Conservation (phyloP, 2,888 invertebrate species). For the Anthophora plumipes region DNA sequence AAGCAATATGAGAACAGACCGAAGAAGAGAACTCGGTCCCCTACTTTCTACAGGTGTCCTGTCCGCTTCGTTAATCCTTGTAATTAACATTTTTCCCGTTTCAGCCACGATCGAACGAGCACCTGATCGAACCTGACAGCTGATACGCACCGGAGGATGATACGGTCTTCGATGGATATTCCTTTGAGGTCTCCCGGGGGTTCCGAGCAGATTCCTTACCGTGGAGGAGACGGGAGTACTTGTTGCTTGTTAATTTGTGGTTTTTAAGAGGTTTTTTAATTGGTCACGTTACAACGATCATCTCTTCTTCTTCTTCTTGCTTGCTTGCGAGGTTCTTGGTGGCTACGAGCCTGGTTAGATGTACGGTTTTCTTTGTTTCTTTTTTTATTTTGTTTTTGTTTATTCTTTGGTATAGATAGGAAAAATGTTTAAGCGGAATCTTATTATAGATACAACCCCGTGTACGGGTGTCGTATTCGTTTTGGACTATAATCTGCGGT, state of each 20-base stretch:
- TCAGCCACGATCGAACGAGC: constrained; percentile 16
- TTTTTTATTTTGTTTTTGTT: no score
- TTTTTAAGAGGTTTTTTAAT: neutral
- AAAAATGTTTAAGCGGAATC: no score
- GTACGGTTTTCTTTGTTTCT: no score
- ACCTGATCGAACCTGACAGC: constrained; percentile 42
- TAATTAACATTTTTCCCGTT: constrained; percentile 47
- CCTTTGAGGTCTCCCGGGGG: neutral
- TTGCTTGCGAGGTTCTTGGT: neutral
- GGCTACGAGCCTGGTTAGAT: no score
- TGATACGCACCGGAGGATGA: constrained; percentile 18
- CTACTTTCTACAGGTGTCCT: constrained; percentile 58
- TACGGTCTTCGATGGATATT: constrained; percentile 26
- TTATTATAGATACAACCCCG: no score
- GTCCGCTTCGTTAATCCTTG: constrained; percentile 48
- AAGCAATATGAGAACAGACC: constrained; percentile 53
- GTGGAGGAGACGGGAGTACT: neutral
- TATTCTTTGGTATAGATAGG: no score
- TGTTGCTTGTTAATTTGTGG: neutral
- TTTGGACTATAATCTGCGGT: no score
- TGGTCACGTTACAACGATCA: no score
- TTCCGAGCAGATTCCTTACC: constrained; percentile 1
- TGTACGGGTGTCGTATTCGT: no score
- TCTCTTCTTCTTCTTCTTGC: no score
- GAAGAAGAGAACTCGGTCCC: constrained; percentile 40